Evolutionary conservation across 2,113 vertebrate genomes (phyloP).

Genomic region (Illadopsis cleaveri): DNA sequence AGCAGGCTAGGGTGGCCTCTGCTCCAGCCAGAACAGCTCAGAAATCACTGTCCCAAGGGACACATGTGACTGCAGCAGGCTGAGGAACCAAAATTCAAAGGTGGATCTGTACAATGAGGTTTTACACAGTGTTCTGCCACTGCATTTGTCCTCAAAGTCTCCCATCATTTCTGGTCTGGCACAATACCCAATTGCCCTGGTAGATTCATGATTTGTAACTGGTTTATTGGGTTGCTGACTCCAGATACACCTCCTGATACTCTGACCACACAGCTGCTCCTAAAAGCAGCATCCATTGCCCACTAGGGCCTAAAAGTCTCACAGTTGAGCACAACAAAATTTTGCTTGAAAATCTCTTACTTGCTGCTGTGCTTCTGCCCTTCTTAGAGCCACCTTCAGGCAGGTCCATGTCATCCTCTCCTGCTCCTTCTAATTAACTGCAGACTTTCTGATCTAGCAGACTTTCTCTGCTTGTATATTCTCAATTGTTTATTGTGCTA

Average conservation of each 20-base stretch:
- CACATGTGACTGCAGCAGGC: background rate
- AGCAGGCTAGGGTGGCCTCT: background rate
- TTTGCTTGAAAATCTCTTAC: background rate
- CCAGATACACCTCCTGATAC: background rate
- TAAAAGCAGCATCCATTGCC: background rate
- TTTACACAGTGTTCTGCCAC: background rate
- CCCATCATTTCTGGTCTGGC: background rate
- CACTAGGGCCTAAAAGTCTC: background rate
- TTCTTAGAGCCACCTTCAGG: background rate
- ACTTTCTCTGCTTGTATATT: background rate
- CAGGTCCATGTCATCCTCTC: background rate
- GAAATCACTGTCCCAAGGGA: background rate
- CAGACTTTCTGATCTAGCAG: background rate
- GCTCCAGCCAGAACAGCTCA: background rate
- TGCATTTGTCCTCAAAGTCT: background rate
- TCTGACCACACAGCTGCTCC: background rate
- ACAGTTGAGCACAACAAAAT: background rate
- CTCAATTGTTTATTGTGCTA: background rate
- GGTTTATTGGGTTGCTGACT: background rate
- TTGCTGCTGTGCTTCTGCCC: accelerated
- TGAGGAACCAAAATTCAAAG: background rate
- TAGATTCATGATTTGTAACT: background rate
- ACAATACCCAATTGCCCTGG: background rate
- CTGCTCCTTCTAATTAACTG: background rate
- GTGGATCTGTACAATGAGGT: background rate